These are phyloP conservation scores for Myrmecophaga tridactyla DNA, from an alignment of 2,113 vertebrate species.

Conservation along the genomic window DNA sequence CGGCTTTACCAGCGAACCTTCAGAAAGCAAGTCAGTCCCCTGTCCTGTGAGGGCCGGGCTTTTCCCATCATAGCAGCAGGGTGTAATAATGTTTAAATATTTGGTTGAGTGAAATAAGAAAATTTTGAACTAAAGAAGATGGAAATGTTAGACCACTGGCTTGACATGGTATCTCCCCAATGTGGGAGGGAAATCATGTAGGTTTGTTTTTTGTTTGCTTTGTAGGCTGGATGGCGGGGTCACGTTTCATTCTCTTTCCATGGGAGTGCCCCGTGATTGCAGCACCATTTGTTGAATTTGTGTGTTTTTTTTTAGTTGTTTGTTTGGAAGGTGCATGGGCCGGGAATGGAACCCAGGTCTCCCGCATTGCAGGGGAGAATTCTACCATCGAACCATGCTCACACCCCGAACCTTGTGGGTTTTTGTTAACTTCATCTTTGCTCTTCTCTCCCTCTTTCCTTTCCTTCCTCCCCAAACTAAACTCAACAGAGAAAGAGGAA, in stretches of 20 bases:
- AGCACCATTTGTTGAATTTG: too few relatives aligned
- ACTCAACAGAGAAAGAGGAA: slow-evolving; percentile 10
- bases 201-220: neutral
- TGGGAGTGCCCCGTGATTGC: too few relatives aligned
- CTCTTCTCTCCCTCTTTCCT: neutral
- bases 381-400: too few relatives aligned
- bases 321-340: too few relatives aligned
- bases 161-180: neutral
- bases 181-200: neutral
- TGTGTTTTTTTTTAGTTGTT: too few relatives aligned
- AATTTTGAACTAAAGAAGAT: neutral
- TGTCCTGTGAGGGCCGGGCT: slow-evolving; percentile 23
- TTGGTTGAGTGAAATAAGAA: neutral
- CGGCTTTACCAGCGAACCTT: neutral
- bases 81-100: neutral
- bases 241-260: too few relatives aligned
- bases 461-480: neutral
- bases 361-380: too few relatives aligned
- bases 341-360: too few relatives aligned
- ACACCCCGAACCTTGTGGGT: too few relatives aligned
- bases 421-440: neutral
- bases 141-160: neutral
- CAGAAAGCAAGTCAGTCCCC: slow-evolving; percentile 38
- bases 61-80: slow-evolving; percentile 44
- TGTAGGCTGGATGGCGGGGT: too few relatives aligned